Evolutionary conservation across 1,140 invertebrate genomes (phyloP).

Genomic region (Aphis craccivora): DNA sequence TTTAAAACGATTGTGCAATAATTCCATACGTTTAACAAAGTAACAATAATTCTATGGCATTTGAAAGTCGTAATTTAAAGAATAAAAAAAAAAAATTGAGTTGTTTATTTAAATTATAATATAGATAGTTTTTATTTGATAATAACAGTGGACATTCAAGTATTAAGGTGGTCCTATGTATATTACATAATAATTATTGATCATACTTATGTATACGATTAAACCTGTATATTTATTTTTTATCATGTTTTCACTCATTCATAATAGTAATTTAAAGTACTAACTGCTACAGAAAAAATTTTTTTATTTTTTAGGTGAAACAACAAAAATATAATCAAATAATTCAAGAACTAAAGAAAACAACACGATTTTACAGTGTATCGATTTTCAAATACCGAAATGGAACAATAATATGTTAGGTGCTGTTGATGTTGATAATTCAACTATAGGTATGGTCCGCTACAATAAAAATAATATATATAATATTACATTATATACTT

Average conservation of each 20-base stretch:
- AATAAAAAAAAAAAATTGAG: not conserved
- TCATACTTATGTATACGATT: not conserved
- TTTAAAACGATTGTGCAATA: not conserved
- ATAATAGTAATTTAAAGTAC: not conserved
- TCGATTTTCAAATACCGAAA: not conserved
- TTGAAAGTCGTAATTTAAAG: not conserved
- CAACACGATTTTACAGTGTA: not conserved
- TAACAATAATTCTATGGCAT: not conserved
- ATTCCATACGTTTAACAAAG: not conserved
- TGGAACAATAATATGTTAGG: not conserved
- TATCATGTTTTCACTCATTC: not conserved
- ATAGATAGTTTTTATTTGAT: not conserved
- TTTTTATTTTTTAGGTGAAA: not conserved
- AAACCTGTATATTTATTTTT: not conserved
- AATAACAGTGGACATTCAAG: not conserved
- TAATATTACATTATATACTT: too few relatives aligned
- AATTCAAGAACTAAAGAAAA: not conserved
- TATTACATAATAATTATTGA: not conserved
- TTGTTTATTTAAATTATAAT: not conserved
- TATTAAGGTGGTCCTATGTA: not conserved
- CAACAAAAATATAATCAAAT: too few relatives aligned
- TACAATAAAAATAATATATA: not conserved
- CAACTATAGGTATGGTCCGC: not conserved
- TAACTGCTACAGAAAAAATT: not conserved
- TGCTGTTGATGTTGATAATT: not conserved